phyloP scores from a whole-genome alignment of 2,797 vertebrate species.

The Ptychobarbus kaznakovi region DNA sequence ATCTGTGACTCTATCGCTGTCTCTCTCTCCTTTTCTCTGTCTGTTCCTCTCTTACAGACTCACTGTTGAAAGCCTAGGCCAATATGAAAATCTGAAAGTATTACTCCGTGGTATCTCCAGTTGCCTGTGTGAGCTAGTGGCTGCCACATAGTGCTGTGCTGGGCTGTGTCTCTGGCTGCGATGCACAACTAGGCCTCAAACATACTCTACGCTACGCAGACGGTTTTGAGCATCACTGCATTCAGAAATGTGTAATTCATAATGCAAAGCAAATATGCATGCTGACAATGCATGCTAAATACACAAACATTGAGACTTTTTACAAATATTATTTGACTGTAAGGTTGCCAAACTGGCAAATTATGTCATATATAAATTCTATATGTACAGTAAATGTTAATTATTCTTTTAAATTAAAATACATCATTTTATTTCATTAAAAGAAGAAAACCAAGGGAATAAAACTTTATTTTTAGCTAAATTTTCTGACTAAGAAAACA shows the following conservation, averaged over 20 bases:
- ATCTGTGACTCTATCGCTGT: constrained; percentile 51
- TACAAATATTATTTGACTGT: background rate
- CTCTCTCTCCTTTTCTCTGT: constrained; percentile 29
- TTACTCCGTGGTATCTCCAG: constrained; percentile 48
- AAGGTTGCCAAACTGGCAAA: background rate
- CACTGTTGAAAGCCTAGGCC: constrained; percentile 60
- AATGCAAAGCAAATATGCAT: background rate
- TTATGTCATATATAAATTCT: background rate
- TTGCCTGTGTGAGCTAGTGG: constrained; percentile 50
- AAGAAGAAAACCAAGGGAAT: background rate
- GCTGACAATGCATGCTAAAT: background rate
- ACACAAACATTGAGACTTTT: background rate
- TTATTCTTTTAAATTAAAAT: background rate
- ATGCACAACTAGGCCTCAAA: constrained; percentile 4
- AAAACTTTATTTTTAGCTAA: background rate
- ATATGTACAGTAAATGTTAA: background rate
- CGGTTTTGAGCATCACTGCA: background rate
- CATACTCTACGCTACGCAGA: background rate
- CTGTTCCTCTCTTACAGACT: constrained; percentile 55
- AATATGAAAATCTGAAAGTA: constrained; percentile 61
- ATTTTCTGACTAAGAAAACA: background rate
- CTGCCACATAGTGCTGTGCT: constrained; percentile 44
- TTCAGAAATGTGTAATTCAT: background rate
- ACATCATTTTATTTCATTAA: background rate
- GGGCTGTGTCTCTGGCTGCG: constrained; percentile 34